Conservation (phyloP, 2,113 vertebrate species). For the Gallinago paraguaiae region DNA sequence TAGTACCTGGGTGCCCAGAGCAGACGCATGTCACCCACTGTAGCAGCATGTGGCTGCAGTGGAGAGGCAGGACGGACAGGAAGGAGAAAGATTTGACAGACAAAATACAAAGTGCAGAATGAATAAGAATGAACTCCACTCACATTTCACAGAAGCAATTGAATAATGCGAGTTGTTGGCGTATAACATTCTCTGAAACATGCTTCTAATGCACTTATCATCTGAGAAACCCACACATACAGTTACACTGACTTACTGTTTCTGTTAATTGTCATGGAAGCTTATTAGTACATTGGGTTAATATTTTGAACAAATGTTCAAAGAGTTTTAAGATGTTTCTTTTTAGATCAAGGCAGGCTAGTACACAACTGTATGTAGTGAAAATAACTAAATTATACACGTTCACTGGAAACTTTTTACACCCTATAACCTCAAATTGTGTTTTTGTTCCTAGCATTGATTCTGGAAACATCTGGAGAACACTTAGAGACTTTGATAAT, state of each 20-base stretch:
- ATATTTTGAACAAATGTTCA: background rate
- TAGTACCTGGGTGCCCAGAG: rapidly evolving
- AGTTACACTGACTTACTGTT: background rate
- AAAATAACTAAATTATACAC: background rate
- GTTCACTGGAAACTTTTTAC: background rate
- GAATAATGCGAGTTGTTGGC: background rate
- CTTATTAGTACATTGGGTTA: background rate
- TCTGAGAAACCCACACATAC: background rate
- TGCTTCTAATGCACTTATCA: background rate
- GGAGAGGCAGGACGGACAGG: background rate
- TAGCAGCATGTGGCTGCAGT: background rate
- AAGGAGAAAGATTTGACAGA: background rate
- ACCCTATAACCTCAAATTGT: background rate
- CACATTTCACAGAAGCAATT: background rate
- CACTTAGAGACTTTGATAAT: constrained; percentile 51
- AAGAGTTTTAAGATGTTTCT: background rate
- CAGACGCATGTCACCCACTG: background rate
- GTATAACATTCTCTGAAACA: background rate
- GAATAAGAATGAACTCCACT: background rate
- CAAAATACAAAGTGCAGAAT: background rate
- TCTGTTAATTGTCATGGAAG: background rate
- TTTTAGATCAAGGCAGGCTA: background rate
- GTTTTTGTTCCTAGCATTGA: constrained; percentile 62
- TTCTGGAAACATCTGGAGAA: constrained; percentile 65
- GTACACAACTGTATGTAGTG: background rate